Evolutionary conservation across 2,888 invertebrate genomes (phyloP).

Genomic region (Leucophora obtusa): DNA sequence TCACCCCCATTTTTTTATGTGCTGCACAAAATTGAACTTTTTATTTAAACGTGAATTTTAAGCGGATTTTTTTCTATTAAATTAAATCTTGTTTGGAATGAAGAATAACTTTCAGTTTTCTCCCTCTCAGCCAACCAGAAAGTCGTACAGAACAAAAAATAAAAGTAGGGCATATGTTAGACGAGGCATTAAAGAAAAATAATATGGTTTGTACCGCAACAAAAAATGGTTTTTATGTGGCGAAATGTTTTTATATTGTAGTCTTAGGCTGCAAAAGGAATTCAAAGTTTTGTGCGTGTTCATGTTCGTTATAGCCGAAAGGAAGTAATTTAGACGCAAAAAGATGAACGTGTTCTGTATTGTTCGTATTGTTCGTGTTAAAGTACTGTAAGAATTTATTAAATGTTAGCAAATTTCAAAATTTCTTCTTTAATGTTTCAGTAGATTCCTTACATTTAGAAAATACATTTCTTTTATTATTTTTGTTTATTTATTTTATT

Average conservation of each 20-base stretch:
- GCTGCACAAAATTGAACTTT: conserved; percentile 32
- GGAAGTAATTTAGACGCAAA: not conserved
- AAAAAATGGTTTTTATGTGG: not conserved
- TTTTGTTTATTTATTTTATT: too few relatives aligned
- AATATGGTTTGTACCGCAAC: conserved; percentile 12
- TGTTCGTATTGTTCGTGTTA: too few relatives aligned
- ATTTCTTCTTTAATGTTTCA: too few relatives aligned
- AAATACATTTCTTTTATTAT: too few relatives aligned
- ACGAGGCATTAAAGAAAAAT: conserved; percentile 28
- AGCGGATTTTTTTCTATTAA: conserved; percentile 28
- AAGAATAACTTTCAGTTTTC: not conserved
- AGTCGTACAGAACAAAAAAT: not conserved
- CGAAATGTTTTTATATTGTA: not conserved
- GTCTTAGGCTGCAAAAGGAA: not conserved
- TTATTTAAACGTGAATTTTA: conserved; percentile 23
- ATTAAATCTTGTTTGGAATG: not conserved
- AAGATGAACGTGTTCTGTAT: not conserved
- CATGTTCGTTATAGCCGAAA: not conserved
- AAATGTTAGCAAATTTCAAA: too few relatives aligned
- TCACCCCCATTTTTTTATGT: not conserved
- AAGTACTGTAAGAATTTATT: too few relatives aligned
- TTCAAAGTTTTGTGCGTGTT: not conserved
- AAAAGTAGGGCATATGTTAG: conserved; percentile 38
- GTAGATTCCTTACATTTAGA: too few relatives aligned
- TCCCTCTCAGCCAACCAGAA: not conserved